Evolutionary conservation across 2,797 vertebrate genomes (phyloP).

Genomic region (Myotis pilosus): DNA sequence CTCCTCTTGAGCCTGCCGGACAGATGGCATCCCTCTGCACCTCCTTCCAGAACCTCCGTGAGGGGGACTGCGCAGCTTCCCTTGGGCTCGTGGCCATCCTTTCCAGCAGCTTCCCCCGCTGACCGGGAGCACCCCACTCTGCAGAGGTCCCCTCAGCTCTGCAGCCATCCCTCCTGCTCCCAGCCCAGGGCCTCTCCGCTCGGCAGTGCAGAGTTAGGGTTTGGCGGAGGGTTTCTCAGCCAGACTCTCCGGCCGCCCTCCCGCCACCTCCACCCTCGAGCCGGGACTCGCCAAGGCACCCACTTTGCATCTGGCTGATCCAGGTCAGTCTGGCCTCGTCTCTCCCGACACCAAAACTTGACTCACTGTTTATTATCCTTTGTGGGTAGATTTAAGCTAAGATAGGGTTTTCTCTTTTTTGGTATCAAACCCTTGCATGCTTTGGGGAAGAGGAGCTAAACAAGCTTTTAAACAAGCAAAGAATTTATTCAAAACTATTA

Average conservation of each 20-base stretch:
- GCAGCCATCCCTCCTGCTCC: neutral
- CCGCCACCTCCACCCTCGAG: accelerated
- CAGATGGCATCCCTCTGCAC: accelerated
- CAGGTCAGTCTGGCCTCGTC: neutral
- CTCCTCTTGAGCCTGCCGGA: neutral
- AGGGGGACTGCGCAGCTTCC: neutral
- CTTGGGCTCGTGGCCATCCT: neutral
- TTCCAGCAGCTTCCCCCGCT: neutral
- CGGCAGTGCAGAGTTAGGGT: accelerated
- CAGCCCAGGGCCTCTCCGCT: neutral
- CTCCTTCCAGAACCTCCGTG: neutral
- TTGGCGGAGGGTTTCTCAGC: neutral
- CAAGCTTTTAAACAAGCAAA: neutral
- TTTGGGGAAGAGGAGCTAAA: neutral
- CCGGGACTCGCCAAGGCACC: neutral
- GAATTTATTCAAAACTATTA: neutral
- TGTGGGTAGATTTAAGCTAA: neutral
- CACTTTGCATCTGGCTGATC: accelerated
- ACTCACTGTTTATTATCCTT: neutral
- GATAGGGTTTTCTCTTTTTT: neutral
- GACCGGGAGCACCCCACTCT: too few species aligned
- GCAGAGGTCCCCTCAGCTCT: neutral
- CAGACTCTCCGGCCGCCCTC: neutral
- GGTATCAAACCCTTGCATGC: neutral
- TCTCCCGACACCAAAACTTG: neutral